phyloP scores from a whole-genome alignment of 1,140 invertebrate genomes.

The Rhopalosiphum maidis region DNA sequence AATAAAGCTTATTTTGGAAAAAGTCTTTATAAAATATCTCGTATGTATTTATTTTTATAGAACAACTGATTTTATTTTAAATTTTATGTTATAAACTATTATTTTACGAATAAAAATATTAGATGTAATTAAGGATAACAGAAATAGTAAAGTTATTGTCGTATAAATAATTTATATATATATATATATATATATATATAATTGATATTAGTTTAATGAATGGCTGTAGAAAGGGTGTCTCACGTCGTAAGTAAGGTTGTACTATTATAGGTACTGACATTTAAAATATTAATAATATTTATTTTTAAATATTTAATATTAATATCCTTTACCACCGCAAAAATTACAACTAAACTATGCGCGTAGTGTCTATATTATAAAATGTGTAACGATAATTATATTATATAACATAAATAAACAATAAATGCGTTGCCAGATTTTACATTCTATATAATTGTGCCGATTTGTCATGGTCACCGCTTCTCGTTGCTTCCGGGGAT shows the following conservation, averaged over 20 bases:
- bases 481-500: not conserved
- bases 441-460: not conserved
- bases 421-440: not conserved
- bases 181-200: not conserved
- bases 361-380: not conserved
- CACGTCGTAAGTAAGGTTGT: not conserved
- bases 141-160: not conserved
- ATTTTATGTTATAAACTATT: not conserved
- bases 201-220: not conserved
- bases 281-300: too few species aligned
- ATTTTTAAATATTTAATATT: too few species aligned
- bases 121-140: not conserved
- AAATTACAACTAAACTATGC: not conserved
- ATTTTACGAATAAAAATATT: not conserved
- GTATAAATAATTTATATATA: not conserved
- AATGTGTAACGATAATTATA: not conserved
- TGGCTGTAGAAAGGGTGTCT: not conserved
- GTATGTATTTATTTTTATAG: not conserved
- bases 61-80: not conserved
- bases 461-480: not conserved
- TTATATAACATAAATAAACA: not conserved
- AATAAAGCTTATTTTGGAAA: not conserved
- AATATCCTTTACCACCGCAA: not conserved
- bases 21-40: not conserved
- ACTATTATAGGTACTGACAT: not conserved